These are phyloP conservation scores for Agelas oroides DNA, from an alignment of 37 sponge, comb jelly and placozoan species.

Conservation along the genomic window DNA sequence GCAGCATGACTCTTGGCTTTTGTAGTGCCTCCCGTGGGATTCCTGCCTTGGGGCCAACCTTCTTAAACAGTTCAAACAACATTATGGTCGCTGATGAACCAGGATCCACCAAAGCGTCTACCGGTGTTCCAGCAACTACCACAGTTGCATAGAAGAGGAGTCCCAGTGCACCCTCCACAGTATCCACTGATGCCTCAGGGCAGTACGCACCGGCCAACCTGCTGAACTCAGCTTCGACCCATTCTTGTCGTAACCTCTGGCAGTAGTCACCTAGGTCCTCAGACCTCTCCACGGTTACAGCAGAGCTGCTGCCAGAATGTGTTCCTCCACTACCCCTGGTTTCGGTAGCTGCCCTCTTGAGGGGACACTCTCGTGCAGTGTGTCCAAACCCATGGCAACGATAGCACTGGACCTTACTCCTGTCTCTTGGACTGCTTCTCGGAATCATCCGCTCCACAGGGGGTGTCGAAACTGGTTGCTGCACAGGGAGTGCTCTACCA, in stretches of 20 bases:
- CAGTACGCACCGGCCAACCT: not conserved
- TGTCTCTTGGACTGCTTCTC: too few relatives aligned
- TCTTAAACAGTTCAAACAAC: conserved; percentile 30
- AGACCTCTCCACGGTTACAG: not conserved
- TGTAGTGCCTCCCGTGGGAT: conserved; percentile 7
- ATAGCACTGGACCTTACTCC: too few relatives aligned
- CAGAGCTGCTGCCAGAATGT: not conserved
- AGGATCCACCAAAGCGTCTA: conserved; percentile 15
- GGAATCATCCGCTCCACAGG: too few relatives aligned
- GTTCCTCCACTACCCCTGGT: not conserved
- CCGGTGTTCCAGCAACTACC: not conserved
- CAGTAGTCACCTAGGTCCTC: not conserved
- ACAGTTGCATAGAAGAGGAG: conserved; percentile 39
- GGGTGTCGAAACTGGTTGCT: too few relatives aligned
- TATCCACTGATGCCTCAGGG: not conserved
- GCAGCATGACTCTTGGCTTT: conserved; percentile 8
- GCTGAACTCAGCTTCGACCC: conserved; percentile 20
- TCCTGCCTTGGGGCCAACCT: not conserved
- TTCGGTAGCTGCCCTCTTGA: too few relatives aligned
- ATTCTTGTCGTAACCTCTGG: conserved; percentile 21
- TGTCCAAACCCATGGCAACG: too few relatives aligned
- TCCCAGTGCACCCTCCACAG: conserved; percentile 9
- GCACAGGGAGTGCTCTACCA: too few relatives aligned
- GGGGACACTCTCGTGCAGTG: too few relatives aligned
- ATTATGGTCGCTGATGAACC: conserved; percentile 46